phyloP scores from a whole-genome alignment of 2,888 invertebrate genomes.

The Oscheius sp. region DNA sequence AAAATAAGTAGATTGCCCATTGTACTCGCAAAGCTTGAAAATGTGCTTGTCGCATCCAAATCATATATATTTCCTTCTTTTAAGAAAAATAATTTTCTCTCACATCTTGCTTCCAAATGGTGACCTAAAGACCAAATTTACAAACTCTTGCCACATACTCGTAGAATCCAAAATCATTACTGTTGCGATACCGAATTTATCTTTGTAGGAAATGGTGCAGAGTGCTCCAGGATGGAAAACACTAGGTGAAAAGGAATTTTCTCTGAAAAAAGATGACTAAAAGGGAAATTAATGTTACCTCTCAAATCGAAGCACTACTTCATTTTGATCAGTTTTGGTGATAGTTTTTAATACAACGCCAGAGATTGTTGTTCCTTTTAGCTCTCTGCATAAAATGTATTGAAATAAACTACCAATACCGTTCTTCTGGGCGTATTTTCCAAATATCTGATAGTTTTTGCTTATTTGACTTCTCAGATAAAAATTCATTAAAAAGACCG shows the following conservation, averaged over 20 bases:
- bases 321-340: too few relatives aligned
- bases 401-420: neutral
- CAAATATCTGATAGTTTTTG: constrained; percentile 12
- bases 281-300: too few relatives aligned
- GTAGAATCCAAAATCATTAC: too few relatives aligned
- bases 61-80: constrained; percentile 33
- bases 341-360: neutral
- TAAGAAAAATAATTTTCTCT: neutral
- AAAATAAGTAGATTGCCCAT: constrained; percentile 54
- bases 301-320: too few relatives aligned
- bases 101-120: constrained; percentile 14
- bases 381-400: constrained; percentile 4
- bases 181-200: constrained; percentile 15
- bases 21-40: constrained; percentile 45
- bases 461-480: constrained; percentile 28
- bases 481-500: constrained; percentile 35
- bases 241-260: neutral
- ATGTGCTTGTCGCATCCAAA: constrained; percentile 58
- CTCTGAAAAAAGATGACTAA: too few relatives aligned
- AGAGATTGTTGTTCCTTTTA: neutral
- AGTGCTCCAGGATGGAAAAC: constrained; percentile 7
- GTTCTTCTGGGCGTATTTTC: constrained; percentile 14
- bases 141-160: neutral
- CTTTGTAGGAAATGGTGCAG: constrained; percentile 13
- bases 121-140: neutral